Evolutionary conservation across 2,888 invertebrate species (phyloP), one percentile per base, ranked within the genome.

Genomic region (Dryocosmus kuriphilus): DNA sequence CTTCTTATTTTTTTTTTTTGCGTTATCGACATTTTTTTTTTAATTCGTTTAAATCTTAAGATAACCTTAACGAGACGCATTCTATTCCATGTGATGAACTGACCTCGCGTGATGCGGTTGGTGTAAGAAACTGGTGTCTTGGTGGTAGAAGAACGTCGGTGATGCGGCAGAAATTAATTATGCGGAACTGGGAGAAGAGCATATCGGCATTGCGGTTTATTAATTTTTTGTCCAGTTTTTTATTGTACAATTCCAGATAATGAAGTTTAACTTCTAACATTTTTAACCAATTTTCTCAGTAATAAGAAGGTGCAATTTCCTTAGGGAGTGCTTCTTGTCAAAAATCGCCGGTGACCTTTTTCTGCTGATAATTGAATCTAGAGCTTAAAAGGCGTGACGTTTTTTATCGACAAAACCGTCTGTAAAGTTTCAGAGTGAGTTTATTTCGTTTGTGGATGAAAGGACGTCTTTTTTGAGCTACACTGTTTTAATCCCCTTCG

Each of bases 21-120:
- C 65, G 67, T 83, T 85, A 83, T 85, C 81, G 82, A 76, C 77
- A 74, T 67, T 81, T 81, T 83, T 83, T 82, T 83, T 85, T 83
- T 71, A 46, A 46, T 51, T 71, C 46, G 51, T 27, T 71, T 16
- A 19, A 27, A 67, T 67, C 67, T 67, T 16, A 7, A 9, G 85
- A 86, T 86, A 84, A 86, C 84, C 84, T 84, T 86, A 85, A 86
- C 86, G 86, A 86, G 83, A 80, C 80, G 46, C 82, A 84, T 82
- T 82, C 81, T 82, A 86, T 81, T 83, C 79, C 77, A n/a, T n/a
- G 77, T 74, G 79, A 78, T 78, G n/a, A 83, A 83, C 76, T 62
- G 57, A 67, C 76, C 78, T 65, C 79, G 75, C 78, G 80, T 77
- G 82, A 77, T 80, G 81, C 65, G 80, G 76, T 67, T 67, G 41